Conservation (phyloP, 2,797 vertebrate genomes). For the Brachymystax lenok region DNA sequence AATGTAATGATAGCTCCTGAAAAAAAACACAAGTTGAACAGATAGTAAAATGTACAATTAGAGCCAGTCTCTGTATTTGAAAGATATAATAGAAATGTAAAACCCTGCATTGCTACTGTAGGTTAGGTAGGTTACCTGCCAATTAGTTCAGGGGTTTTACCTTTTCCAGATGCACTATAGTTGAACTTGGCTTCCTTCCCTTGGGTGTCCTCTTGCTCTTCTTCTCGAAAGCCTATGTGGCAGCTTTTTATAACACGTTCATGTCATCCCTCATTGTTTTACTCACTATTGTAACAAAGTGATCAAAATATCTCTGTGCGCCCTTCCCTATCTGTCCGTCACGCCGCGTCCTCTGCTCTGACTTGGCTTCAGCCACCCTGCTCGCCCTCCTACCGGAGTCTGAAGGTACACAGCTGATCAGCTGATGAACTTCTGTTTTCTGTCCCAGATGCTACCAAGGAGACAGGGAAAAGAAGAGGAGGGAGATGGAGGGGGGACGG, state of each 20-base stretch:
- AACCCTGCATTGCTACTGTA: not conserved
- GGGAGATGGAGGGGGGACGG: constrained; percentile 10
- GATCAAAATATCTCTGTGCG: not conserved
- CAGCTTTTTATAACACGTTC: not conserved
- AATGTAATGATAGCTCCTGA: not conserved
- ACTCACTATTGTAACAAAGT: not conserved
- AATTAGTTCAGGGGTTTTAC: constrained; percentile 39
- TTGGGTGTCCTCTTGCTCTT: not conserved
- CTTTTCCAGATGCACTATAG: constrained; percentile 31
- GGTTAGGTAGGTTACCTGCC: not conserved
- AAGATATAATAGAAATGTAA: not conserved
- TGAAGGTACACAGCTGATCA: constrained; percentile 36
- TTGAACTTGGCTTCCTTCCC: not conserved
- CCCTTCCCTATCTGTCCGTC: not conserved
- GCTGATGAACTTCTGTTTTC: constrained; percentile 60
- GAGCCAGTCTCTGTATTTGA: not conserved
- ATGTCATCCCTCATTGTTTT: not conserved
- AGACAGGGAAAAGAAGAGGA: constrained; percentile 37
- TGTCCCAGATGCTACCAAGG: constrained; percentile 34
- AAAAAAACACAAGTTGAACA: constrained; percentile 12
- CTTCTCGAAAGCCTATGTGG: not conserved
- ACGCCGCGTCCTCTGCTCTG: not conserved
- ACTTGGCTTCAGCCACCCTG: constrained; percentile 6
- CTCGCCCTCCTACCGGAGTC: not conserved
- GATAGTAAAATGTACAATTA: not conserved